phyloP scores from a whole-genome alignment of 2,797 vertebrate species.

The Cottoperca gobio region DNA sequence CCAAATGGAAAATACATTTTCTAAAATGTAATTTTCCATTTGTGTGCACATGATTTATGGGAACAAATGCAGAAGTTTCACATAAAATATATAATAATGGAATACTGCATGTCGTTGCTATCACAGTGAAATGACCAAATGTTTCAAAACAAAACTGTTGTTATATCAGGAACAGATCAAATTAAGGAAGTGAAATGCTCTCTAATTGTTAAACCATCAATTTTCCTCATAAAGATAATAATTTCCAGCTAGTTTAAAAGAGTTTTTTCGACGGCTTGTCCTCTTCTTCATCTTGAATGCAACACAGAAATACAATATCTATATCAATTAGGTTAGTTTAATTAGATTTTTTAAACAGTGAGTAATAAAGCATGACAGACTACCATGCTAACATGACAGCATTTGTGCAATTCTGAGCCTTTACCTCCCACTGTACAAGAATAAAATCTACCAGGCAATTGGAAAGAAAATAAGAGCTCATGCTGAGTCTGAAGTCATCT shows the following conservation, averaged over 20 bases:
- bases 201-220: neutral
- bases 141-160: neutral
- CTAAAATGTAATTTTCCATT: too few species aligned
- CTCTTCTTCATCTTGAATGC: neutral
- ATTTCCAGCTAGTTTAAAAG: neutral
- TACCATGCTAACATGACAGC: neutral
- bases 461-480: slow-evolving; percentile 23
- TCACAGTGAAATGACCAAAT: neutral
- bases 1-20: too few species aligned
- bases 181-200: neutral
- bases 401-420: neutral
- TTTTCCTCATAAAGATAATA: neutral
- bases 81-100: neutral
- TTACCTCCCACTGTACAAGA: slow-evolving; percentile 7
- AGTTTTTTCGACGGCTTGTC: neutral
- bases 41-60: too few species aligned
- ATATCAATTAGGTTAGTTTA: too few species aligned
- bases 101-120: too few species aligned
- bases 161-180: neutral
- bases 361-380: neutral
- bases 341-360: neutral
- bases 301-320: too few species aligned
- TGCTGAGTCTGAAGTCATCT: slow-evolving; percentile 33
- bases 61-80: too few species aligned
- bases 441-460: slow-evolving; percentile 12